phyloP scores from a whole-genome alignment of 2,797 vertebrate species.

The Halcyon leucocephala region DNA sequence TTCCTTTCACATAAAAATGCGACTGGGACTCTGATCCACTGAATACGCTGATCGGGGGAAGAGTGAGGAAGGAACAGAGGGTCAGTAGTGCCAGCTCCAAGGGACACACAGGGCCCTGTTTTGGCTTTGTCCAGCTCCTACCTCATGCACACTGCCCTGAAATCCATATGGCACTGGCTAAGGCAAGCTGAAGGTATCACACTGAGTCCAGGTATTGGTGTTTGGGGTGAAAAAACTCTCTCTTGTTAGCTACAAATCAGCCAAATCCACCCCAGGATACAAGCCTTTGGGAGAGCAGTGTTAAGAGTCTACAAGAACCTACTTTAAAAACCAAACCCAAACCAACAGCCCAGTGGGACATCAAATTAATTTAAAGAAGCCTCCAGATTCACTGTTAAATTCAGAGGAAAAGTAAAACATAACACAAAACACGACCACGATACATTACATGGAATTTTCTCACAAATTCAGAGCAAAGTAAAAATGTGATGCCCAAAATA shows the following conservation, averaged over 20 bases:
- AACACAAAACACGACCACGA: neutral
- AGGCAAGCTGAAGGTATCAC: fast-evolving
- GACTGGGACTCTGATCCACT: neutral
- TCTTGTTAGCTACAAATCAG: fast-evolving
- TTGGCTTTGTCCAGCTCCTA: neutral
- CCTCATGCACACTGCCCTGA: fast-evolving
- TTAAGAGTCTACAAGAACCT: neutral
- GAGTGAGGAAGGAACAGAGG: neutral
- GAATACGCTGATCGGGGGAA: neutral
- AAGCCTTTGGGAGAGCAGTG: neutral
- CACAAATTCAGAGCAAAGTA: no score
- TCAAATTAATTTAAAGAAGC: neutral
- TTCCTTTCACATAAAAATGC: neutral
- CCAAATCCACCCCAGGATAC: neutral
- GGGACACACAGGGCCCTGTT: fast-evolving
- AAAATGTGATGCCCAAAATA: no score
- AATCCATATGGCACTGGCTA: fast-evolving
- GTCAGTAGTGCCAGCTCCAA: neutral
- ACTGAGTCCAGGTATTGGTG: fast-evolving
- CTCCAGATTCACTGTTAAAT: neutral
- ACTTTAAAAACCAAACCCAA: neutral
- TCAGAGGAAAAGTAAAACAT: neutral
- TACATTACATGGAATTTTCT: neutral
- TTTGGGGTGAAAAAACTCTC: neutral
- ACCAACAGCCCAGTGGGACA: neutral